Conservation (phyloP, 92 coral and sea anemone species). For the Parazoanthus atlanticus region DNA sequence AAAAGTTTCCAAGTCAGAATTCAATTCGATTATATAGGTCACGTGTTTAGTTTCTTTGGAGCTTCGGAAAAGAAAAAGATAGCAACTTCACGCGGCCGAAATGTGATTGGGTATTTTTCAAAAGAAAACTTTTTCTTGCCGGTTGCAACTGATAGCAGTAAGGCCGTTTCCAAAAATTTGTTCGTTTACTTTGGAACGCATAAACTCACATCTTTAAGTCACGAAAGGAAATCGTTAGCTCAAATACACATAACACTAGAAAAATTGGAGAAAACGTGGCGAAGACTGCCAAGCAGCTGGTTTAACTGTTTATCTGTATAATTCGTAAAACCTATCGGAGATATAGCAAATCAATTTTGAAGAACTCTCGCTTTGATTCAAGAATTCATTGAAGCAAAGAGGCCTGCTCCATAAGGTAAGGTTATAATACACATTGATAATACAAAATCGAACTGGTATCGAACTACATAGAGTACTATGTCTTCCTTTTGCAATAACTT, state of each 20-base stretch:
- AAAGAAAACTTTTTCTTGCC: background rate
- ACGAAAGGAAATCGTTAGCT: background rate
- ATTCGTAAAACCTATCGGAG: background rate
- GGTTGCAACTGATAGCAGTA: background rate
- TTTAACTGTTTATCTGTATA: background rate
- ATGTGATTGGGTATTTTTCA: background rate
- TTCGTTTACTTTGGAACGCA: background rate
- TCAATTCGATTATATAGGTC: background rate
- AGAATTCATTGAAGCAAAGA: background rate
- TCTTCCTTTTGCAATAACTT: background rate
- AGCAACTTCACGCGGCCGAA: background rate
- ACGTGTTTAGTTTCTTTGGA: background rate
- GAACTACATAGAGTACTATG: too few relatives aligned
- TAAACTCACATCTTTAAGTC: background rate
- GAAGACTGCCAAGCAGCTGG: background rate
- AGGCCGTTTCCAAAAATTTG: background rate
- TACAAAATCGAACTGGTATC: background rate
- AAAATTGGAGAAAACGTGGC: background rate
- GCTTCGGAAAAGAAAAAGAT: too few relatives aligned
- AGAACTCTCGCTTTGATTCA: background rate
- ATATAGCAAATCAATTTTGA: background rate
- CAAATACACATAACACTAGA: background rate
- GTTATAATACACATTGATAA: too few relatives aligned
- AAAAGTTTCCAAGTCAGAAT: background rate
- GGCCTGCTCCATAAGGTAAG: background rate